Evolutionary conservation across 2,888 invertebrate genomes (phyloP), one percentile per base, ranked within the genome.

Genomic region (Caprella mutica): DNA sequence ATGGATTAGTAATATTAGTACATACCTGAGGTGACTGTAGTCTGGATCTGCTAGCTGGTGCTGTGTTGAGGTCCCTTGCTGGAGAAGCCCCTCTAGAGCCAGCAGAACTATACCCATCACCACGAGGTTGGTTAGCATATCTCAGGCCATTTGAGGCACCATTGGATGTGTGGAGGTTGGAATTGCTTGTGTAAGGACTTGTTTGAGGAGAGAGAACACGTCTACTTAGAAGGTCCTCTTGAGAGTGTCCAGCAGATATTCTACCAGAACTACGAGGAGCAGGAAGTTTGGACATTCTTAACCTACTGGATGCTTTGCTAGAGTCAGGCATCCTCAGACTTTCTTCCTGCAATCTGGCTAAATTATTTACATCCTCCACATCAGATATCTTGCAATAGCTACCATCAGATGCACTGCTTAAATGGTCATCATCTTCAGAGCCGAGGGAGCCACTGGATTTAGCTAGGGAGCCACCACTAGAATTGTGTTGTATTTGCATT

Each of bases 341-440:
- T 24, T 64, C 64, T 50, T 64, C 64, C 46, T 64, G 64, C 8
- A 64, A 53, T 27, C 64, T 42, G 5, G 64, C 64, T 8, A 64
- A 44, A 6, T 59, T 57, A 33, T 64, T 64, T 14, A 64, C 64
- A 50, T 64, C 64, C 19, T 61, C 64, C 26, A 64, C 64, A 46
- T 64, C 64, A n/a, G 64, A 44, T 27, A 64, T 40, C n/a, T 56
- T 59, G 33, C 59, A 64, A 35, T 59, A 64, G 39, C 64, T 64
- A 2, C 64, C 60, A 24, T 64, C 64, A 1, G 64, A 64, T 19
- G 64, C 64, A 19, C 59, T 59, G 40, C 64, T 64, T 1, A 60
- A 46, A 1, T 57, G 60, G 40, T 64, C 64, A 9, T 64, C 64
- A 21, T 64, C 64, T 44, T 64, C 64, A 4, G 64, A 64, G 9